Percentiles rank a stretch among this genome's conserved stretches.
Conservation (phyloP, 2,113 vertebrate genomes). For the Sorex araneus region DNA sequence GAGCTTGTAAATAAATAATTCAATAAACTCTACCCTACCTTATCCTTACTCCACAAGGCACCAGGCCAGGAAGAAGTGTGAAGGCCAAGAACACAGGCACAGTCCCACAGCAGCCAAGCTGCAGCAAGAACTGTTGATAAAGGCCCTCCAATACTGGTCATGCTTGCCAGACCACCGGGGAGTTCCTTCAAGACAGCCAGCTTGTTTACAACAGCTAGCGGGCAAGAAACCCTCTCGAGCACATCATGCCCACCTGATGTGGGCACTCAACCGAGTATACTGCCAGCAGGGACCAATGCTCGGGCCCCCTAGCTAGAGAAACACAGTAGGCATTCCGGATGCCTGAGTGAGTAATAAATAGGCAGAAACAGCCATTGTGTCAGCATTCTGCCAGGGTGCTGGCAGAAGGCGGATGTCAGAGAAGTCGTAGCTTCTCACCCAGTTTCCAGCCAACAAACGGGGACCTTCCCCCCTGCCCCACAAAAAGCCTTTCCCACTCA, state of each 20-base stretch:
- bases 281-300: not conserved
- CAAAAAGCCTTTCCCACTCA: not conserved
- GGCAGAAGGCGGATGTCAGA: not conserved
- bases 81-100: not conserved
- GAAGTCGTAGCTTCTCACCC: not conserved
- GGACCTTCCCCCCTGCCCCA: not conserved
- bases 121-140: not conserved
- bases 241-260: not conserved
- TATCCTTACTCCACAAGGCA: not conserved
- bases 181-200: rapidly evolving
- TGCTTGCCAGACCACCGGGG: not conserved
- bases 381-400: not conserved
- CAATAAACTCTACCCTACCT: not conserved
- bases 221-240: not conserved
- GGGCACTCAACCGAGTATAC: too few relatives aligned
- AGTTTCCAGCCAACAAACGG: not conserved
- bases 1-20: not conserved
- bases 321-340: not conserved
- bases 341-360: not conserved
- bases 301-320: not conserved
- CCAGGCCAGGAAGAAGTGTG: not conserved
- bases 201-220: not conserved
- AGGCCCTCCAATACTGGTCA: not conserved
- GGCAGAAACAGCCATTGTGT: not conserved
- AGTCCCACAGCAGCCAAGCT: not conserved